Evolutionary conservation across 2,797 vertebrate species (phyloP).

Genomic region (Cossypha niveicapilla): DNA sequence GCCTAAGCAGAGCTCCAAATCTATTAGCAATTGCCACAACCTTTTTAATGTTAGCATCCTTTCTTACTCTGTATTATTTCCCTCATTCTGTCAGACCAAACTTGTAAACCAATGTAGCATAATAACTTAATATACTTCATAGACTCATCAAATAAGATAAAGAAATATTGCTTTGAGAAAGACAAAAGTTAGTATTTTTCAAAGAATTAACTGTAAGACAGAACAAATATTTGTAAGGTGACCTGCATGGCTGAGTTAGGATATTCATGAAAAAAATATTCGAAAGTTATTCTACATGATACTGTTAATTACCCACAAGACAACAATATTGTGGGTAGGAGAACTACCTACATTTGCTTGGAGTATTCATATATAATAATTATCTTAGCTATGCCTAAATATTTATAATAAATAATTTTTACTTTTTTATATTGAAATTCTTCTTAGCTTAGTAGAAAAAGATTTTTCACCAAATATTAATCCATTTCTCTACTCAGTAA

Average conservation of each 20-base stretch:
- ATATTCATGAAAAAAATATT: background rate
- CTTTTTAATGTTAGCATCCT: background rate
- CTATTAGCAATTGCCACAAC: background rate
- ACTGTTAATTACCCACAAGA: background rate
- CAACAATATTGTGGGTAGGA: background rate
- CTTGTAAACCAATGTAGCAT: background rate
- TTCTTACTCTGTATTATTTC: background rate
- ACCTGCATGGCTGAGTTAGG: background rate
- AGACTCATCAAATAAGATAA: background rate
- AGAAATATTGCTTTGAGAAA: background rate
- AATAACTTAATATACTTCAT: background rate
- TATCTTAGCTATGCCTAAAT: background rate
- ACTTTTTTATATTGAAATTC: background rate
- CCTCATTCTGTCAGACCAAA: background rate
- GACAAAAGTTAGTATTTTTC: background rate
- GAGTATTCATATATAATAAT: background rate
- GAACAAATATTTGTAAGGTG: background rate
- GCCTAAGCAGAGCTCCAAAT: background rate
- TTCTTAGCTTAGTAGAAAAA: background rate
- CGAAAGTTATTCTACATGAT: background rate
- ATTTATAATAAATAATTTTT: background rate
- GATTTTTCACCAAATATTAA: background rate
- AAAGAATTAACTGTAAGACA: background rate
- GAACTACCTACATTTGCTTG: background rate
- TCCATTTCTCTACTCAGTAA: background rate